Evolutionary conservation across 2,888 invertebrate species (phyloP), one percentile per base, ranked within the genome.

Genomic region (Coenonympha arcania): DNA sequence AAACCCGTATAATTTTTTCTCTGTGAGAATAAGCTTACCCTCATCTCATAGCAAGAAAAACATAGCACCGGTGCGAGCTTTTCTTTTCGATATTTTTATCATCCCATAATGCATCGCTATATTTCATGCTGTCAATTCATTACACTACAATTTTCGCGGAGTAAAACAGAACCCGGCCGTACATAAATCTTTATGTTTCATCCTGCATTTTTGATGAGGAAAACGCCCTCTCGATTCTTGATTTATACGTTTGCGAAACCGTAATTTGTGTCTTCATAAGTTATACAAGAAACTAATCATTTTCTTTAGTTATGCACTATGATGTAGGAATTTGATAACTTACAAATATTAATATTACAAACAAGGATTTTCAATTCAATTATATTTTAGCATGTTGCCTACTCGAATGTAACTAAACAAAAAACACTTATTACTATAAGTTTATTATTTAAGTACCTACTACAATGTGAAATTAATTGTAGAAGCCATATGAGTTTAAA

Each of bases 211-310:
- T 39, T 39, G 39, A 39, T 9, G 15, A 39, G 15, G 24, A 15
- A 24, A 19, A 39, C 22, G 39, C 39, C 15, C 22, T 37, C 37
- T 22, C 22, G 24, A 39, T 39, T 15, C 22, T 8, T 39, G 39
- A 39, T 24, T 39, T 39, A 39, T 39, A 24, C 39, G 39, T 24
- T 39, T 24, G 13, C 22, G 22, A 39, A 24, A n/a, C n/a, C 24
- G 24, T 39, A 24, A 15, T 22, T 39, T 39, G 39, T 15, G 9
- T 15, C 15, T 24, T 39, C 24, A 9, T 39, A 39, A 39, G 15
- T 24, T 39, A 22, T 24, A 37, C 22, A 22, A 15, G 20, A 22
- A 37, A 37, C 37, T 22, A 37, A 22, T 37, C 22, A 3, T 13
- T 5, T 39, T 39, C n/a, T 5, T 24, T 15, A 16, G 24, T 15